Evolutionary conservation across 2,888 invertebrate species (phyloP).

Genomic region (Machimus atricapillus): DNA sequence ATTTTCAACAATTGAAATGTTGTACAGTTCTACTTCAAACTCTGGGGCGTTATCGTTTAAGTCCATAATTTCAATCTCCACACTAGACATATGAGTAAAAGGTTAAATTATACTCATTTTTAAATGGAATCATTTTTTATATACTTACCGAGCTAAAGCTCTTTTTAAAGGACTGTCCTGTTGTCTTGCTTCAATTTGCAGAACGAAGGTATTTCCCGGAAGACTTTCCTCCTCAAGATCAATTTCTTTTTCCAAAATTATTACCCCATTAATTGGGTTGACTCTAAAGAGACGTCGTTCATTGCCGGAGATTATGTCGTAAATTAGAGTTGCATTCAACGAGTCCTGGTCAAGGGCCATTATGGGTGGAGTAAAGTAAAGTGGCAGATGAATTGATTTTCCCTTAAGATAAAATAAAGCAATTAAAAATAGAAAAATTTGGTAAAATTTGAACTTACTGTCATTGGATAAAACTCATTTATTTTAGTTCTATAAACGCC

Average conservation of each 20-base stretch:
- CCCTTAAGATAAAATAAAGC: slow-evolving; percentile 65
- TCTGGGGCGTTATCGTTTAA: slow-evolving; percentile 85
- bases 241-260: slow-evolving; percentile 81
- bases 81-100: slow-evolving; percentile 55
- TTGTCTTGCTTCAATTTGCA: slow-evolving; percentile 81
- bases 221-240: slow-evolving; percentile 79
- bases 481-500: slow-evolving; percentile 81
- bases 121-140: neutral
- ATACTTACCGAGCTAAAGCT: slow-evolving; percentile 68
- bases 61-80: slow-evolving; percentile 78
- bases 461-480: slow-evolving; percentile 81
- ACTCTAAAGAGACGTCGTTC: slow-evolving; percentile 78
- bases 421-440: neutral
- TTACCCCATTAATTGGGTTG: slow-evolving; percentile 75
- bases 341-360: slow-evolving; percentile 84
- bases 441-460: slow-evolving; percentile 66
- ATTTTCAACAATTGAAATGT: slow-evolving; percentile 91
- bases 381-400: slow-evolving; percentile 72
- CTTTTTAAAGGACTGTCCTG: slow-evolving; percentile 79
- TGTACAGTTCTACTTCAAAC: slow-evolving; percentile 88
- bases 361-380: slow-evolving; percentile 76
- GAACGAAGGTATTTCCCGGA: slow-evolving; percentile 76
- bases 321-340: slow-evolving; percentile 75
- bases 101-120: neutral
- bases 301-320: slow-evolving; percentile 82